These are phyloP conservation scores for Polypedilum vanderplanki DNA, from an alignment of 1,140 invertebrate genomes.

Conservation along the genomic window DNA sequence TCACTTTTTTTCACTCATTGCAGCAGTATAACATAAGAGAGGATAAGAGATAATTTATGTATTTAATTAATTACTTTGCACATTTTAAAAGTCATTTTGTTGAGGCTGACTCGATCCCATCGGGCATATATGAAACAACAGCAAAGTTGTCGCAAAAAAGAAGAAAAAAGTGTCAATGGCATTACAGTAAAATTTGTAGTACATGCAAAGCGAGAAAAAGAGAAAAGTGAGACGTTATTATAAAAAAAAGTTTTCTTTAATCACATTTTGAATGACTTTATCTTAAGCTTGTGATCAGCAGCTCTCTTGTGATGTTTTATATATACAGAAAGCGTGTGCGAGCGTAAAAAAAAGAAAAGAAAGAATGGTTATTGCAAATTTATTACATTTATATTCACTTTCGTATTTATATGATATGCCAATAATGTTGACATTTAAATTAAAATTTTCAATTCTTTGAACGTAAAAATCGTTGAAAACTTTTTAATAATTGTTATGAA, in stretches of 20 bases:
- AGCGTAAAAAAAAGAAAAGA: too few species aligned
- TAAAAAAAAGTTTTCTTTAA: neutral
- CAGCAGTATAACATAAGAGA: neutral
- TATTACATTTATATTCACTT: too few species aligned
- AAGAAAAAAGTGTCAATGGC: neutral
- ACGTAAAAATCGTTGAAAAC: too few species aligned
- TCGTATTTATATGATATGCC: too few species aligned
- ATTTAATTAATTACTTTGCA: slow-evolving; percentile 15
- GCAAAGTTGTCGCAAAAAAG: too few species aligned
- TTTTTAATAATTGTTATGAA: too few species aligned
- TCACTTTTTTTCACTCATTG: neutral
- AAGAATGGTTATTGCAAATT: neutral
- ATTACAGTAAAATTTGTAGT: neutral
- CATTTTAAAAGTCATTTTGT: neutral
- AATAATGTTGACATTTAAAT: too few species aligned
- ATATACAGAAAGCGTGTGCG: too few species aligned
- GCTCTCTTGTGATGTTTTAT: neutral
- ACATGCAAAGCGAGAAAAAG: neutral
- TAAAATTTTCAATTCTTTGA: too few species aligned
- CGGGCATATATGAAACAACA: too few species aligned
- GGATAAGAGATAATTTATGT: neutral
- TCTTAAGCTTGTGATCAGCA: slow-evolving; percentile 11
- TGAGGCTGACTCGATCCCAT: too few species aligned
- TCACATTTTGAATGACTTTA: slow-evolving; percentile 19
- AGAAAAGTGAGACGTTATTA: slow-evolving; percentile 10